Evolutionary conservation across 2,113 vertebrate species (phyloP), one percentile per base, ranked within the genome.

Genomic region (Tachuris rubrigastra): DNA sequence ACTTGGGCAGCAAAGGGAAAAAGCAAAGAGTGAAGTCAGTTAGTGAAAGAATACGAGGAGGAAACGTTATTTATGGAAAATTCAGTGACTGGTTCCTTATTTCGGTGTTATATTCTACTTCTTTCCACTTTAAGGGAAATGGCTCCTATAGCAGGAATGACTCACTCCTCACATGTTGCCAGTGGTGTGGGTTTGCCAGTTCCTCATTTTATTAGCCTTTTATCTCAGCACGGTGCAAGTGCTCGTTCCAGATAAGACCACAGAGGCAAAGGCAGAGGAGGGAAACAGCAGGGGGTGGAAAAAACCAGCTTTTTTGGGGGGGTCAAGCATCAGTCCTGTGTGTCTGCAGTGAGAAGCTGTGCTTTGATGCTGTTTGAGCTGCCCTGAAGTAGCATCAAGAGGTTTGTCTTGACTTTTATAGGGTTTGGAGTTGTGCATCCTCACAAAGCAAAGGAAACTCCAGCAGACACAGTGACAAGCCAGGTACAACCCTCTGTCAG

Each of bases 21-120:
- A 94, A 89, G 41, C 15, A 66, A 44, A 67, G 92, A 92, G 63
- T 42, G 50, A 75, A 85, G 50, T 72, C 62, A 82, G 14, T 5
- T 41, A 63, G 73, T 88, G 71, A 94, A 71, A 86, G 78, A 77
- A 47, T n/a, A 88, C 5, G 19, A 69, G 39, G 47, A 87, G 86
- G 80, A 94, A 95, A 68, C 2, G 8, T 89, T 90, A 93, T 93
- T 97, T 96, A 94, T 94, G 89, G 92, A 74, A 97, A 95, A 65
- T 52, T 80, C 68, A 88, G 72, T 37, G 56, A 20, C 73, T 92
- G 56, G 56, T 87, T 96, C 87, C 60, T 95, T 93, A 39, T 76
- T 94, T 95, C 83, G 84, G n/a, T 31, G 20, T 75, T 95, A 68
- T 69, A 84, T 53, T 84, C 60, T 85, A 82, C 68, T 88, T 88